Base-by-base conservation (phyloP, 2,113 vertebrate species). In the Mastomys natalensis region DNA sequence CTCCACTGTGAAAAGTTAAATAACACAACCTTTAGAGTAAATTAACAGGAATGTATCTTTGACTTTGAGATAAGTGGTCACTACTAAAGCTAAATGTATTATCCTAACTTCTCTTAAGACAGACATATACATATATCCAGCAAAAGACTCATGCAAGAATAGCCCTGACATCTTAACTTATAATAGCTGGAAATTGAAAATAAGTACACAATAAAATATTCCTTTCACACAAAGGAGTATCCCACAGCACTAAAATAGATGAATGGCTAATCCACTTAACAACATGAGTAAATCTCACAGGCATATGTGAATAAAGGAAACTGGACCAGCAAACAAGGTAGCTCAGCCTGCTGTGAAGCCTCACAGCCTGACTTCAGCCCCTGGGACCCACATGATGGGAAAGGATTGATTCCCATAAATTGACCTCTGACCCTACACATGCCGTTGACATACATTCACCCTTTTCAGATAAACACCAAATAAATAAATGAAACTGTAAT, bases 121-220 rank as follows among this genome's bases (percentile, higher is more conserved):
- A 66, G 81, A 93, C 48, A 21, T 89, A 72, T 87, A 45, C 22
- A 86, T 78, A 34, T 26, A 70, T 91, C 40, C 16, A 62, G 40
- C 15, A 60, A 88, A 95, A 90, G 74, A 70, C 37, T n/a, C 60
- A 7, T 74, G 84, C 21, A 78, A 45, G 53, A 93, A 55, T 93
- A 62, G 72, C 62, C 37, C 37, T 58, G 31, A 45, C 19, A 85
- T 45, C 48, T 92, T 96, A 92, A 82, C 73, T 90, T 26, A 3
- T 72, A 77, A 89, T 80, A 95, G 24, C 78, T 70, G 88, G 78
- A 91, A 93, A 73, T 89, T 73, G n/a, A 40, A 91, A 97, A 80
- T 48, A 29, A 95, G 31, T 45, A 53, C 29, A 4, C 6, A 3
- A 6, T 96, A 53, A n/a, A 92, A 34, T 45, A 95, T 78, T 89